A percentile compares a stretch with the other conserved stretches of the same genome.
Conservation (phyloP, 2,797 vertebrate genomes). For the Delichon dasypus region DNA sequence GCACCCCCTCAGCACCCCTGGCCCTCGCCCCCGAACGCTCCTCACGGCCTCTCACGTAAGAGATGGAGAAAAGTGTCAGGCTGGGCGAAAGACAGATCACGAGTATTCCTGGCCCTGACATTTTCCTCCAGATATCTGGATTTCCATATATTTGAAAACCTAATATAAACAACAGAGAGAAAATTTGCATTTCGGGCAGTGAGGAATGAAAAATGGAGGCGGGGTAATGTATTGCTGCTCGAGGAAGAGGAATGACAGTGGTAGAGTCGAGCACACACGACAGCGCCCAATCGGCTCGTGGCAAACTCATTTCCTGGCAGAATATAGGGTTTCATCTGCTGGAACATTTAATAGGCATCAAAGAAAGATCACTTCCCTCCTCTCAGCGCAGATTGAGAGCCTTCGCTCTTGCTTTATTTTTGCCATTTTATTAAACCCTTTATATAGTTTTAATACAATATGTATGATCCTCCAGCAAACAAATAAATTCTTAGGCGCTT, state of each 20-base stretch:
- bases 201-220: slow-evolving; percentile 83
- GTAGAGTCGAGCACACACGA: slow-evolving; percentile 73
- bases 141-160: slow-evolving; percentile 87
- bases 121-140: slow-evolving; percentile 82
- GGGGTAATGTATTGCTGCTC: slow-evolving; percentile 76
- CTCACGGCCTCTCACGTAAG: background rate
- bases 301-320: slow-evolving; percentile 84
- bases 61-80: slow-evolving; percentile 68
- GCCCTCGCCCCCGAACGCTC: background rate
- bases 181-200: slow-evolving; percentile 82
- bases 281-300: slow-evolving; percentile 75
- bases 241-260: slow-evolving; percentile 80
- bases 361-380: slow-evolving; percentile 76
- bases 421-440: slow-evolving; percentile 78
- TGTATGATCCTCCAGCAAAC: slow-evolving; percentile 74
- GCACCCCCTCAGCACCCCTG: background rate
- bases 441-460: slow-evolving; percentile 80
- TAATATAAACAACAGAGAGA: slow-evolving; percentile 84
- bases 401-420: slow-evolving; percentile 67
- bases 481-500: slow-evolving; percentile 76
- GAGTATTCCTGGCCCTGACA: slow-evolving; percentile 78
- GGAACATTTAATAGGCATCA: slow-evolving; percentile 82
- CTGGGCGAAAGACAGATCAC: slow-evolving; percentile 75
- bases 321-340: slow-evolving; percentile 81
- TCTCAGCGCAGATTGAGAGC: slow-evolving; percentile 59